These are phyloP conservation scores for Saguinus midas DNA, from an alignment of 2,113 vertebrate genomes.

Conservation along the genomic window DNA sequence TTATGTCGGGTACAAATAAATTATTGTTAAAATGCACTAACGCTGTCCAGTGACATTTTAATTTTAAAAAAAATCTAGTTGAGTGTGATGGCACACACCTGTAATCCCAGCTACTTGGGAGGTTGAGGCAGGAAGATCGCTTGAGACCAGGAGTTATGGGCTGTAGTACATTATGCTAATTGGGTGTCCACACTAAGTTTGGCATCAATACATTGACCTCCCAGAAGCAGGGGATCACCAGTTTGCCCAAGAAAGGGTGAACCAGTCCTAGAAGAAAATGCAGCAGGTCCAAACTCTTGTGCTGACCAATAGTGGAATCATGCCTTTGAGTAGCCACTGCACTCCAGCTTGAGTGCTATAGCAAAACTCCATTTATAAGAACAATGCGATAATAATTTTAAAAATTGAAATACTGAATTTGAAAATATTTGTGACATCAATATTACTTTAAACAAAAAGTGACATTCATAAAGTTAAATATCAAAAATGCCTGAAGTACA, in stretches of 20 bases:
- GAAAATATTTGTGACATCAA: neutral
- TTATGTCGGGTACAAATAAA: neutral
- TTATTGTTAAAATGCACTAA: conserved; percentile 6
- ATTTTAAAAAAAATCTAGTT: neutral
- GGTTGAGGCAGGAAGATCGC: neutral
- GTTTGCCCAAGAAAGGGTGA: neutral
- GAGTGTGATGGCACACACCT: neutral
- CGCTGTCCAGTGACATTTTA: neutral
- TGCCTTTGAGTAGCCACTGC: neutral
- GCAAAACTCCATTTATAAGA: neutral
- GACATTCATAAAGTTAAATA: neutral
- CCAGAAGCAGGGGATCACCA: neutral
- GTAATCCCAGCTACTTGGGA: neutral
- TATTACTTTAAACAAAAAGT: conserved; percentile 2
- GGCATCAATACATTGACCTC: too few relatives aligned
- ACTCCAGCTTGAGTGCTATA: neutral
- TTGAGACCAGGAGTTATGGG: too few relatives aligned
- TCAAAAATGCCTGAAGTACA: neutral
- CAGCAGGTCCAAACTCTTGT: neutral
- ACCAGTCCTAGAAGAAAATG: neutral
- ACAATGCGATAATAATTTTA: neutral
- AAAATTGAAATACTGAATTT: neutral
- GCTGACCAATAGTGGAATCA: neutral
- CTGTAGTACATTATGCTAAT: too few relatives aligned
- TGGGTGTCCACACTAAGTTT: too few relatives aligned